Evolutionary conservation across 2,113 vertebrate species (phyloP).

Genomic region (Zosterops japonicus): DNA sequence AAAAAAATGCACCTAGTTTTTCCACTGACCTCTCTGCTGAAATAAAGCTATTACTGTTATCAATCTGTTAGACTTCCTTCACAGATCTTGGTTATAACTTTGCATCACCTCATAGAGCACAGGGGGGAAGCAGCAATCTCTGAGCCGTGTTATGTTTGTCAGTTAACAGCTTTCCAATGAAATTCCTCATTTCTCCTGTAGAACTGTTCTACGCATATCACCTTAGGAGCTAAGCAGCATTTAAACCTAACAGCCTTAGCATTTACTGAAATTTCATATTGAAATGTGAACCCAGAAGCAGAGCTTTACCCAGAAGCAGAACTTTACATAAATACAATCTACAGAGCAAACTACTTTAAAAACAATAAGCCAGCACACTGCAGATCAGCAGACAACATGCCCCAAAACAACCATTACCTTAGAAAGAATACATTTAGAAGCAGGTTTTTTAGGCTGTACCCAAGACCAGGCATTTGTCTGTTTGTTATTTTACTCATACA

Average conservation of each 20-base stretch:
- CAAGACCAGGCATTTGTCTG: neutral
- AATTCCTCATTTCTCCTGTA: neutral
- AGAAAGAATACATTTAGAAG: neutral
- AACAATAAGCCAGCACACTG: neutral
- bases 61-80: neutral
- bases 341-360: neutral
- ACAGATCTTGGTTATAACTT: neutral
- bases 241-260: neutral
- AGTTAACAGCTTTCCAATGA: rapidly evolving
- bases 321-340: neutral
- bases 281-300: neutral
- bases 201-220: neutral
- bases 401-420: neutral
- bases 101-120: neutral
- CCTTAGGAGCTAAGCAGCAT: neutral
- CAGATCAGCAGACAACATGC: neutral
- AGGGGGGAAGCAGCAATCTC: neutral
- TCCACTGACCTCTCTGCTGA: neutral
- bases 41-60: neutral
- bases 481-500: neutral
- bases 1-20: neutral
- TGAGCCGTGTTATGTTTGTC: neutral
- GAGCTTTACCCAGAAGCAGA: neutral
- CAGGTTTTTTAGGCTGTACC: neutral
- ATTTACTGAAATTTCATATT: neutral